Evolutionary conservation across 2,888 invertebrate species (phyloP).

Genomic region (Caradrina kadenii): DNA sequence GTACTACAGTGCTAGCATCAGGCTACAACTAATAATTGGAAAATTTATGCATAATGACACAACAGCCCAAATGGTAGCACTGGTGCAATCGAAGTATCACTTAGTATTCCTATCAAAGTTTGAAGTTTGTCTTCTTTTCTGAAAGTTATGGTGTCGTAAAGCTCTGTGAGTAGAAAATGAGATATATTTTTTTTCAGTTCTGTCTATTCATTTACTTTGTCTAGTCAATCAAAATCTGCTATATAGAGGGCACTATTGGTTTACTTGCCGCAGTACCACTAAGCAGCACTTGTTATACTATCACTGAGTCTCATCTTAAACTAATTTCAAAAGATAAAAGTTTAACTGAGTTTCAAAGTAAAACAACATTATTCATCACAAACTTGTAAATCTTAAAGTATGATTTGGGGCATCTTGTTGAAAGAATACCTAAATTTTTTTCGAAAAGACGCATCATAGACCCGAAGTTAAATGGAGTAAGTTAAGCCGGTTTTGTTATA

Average conservation of each 20-base stretch:
- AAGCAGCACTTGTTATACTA: not conserved
- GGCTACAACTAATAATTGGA: slow-evolving; percentile 6
- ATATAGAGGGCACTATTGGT: not conserved
- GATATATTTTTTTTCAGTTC: not conserved
- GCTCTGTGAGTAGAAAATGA: not conserved
- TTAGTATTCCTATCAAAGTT: not conserved
- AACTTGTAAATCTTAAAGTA: slow-evolving; percentile 35
- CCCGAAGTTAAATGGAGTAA: slow-evolving; percentile 62
- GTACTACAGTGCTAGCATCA: not conserved
- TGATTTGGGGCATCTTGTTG: slow-evolving; percentile 6
- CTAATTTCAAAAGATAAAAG: slow-evolving; percentile 14
- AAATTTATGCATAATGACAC: not conserved
- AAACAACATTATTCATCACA: slow-evolving; percentile 15
- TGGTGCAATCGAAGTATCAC: not conserved
- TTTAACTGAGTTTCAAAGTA: slow-evolving; percentile 2
- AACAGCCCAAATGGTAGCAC: not conserved
- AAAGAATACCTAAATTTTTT: slow-evolving; percentile 28
- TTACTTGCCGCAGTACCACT: slow-evolving; percentile 4
- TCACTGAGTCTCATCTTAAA: slow-evolving; percentile 9
- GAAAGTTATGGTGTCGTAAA: too few relatives aligned
- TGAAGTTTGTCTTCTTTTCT: not conserved
- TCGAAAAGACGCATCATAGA: slow-evolving; percentile 28
- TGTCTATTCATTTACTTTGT: not conserved
- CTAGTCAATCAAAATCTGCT: not conserved
- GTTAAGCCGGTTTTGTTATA: slow-evolving; percentile 57